Base-by-base conservation (phyloP, 2,888 invertebrate species). In the Ennomos fuscantarius region DNA sequence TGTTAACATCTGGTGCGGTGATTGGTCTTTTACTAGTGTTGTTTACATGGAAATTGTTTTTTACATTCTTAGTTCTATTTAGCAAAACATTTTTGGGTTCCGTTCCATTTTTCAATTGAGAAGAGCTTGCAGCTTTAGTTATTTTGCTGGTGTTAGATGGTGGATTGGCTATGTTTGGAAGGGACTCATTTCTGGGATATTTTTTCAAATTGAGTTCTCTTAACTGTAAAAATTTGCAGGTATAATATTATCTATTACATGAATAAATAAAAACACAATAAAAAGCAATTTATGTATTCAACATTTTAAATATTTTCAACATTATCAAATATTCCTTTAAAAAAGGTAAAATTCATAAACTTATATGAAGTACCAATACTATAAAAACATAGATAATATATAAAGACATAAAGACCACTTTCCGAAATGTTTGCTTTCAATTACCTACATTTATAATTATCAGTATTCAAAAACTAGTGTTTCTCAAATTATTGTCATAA, bases 141-240 rank as follows among this genome's bases (percentile, higher is more conserved):
- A 10, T 33, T 36, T 41, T 46, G 10, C 33, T 51, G 10, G n/a
- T 31, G 2, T 10, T 32, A 8, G 61, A 72, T 0, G 56, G 33
- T 0, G n/a, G 1, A 63, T 53, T 8, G 58, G 15, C 47, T 63
- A 63, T 5, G 53, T 41, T 0, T 68, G 59, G 24, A 13, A 45
- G 57, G 0, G 63, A 40, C 10, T 71, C 70, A 31, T 52, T 60
- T 24, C 76, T 79, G 46, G 66, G 76, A 42, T 89, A 90, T 55
- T 89, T 90, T 36, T 87, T 85, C 0, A 87, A 66, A 61, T 91
- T 91, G 0, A 90, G 10, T 53, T 89, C 82, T 13, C 86, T 63
- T 9, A 91, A 62, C 90, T 91, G 81, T 11, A 82, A 82, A 63
- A 31, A 11, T n/a, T 12, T 13, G n/a, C 12, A 39, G 8, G 37